Evolutionary conservation across 2,113 vertebrate genomes (phyloP).

Genomic region (Taxidea taxus): DNA sequence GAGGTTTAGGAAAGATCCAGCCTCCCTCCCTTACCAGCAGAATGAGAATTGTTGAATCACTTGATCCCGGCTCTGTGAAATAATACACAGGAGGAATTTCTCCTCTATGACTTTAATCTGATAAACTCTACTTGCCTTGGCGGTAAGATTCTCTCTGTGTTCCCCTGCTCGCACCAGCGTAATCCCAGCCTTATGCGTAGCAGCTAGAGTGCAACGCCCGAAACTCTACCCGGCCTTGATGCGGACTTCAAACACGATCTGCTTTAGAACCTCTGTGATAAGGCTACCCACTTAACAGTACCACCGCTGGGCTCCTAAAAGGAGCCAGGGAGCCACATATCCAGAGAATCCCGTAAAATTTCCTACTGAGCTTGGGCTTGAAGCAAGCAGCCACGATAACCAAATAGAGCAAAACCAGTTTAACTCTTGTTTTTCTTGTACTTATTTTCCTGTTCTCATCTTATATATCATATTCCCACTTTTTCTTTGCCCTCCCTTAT

Average conservation of each 20-base stretch:
- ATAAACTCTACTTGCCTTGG: not conserved
- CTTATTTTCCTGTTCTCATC: not conserved
- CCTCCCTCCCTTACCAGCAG: not conserved
- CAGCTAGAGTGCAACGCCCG: not conserved
- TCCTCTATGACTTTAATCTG: conserved; percentile 50
- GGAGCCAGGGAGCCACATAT: not conserved
- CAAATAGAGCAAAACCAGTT: not conserved
- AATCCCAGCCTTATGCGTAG: not conserved
- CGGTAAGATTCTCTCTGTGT: not conserved
- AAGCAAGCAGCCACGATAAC: not conserved
- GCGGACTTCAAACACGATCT: conserved; percentile 37
- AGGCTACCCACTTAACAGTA: not conserved
- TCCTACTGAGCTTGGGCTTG: not conserved
- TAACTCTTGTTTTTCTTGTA: not conserved
- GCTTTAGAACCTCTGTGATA: conserved; percentile 1
- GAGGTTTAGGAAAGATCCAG: not conserved
- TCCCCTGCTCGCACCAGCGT: not conserved
- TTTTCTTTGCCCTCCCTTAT: not conserved
- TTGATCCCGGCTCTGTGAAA: conserved; percentile 52
- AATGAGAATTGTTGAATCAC: conserved; percentile 3
- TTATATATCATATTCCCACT: not conserved
- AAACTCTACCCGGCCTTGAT: not conserved
- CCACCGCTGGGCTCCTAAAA: not conserved
- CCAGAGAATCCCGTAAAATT: not conserved
- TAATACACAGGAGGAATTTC: conserved; percentile 51